A percentile compares a stretch with the other conserved stretches of the same genome.
Evolutionary conservation across 2,888 invertebrate species (phyloP).

Genomic region (Ectemnius continuus): DNA sequence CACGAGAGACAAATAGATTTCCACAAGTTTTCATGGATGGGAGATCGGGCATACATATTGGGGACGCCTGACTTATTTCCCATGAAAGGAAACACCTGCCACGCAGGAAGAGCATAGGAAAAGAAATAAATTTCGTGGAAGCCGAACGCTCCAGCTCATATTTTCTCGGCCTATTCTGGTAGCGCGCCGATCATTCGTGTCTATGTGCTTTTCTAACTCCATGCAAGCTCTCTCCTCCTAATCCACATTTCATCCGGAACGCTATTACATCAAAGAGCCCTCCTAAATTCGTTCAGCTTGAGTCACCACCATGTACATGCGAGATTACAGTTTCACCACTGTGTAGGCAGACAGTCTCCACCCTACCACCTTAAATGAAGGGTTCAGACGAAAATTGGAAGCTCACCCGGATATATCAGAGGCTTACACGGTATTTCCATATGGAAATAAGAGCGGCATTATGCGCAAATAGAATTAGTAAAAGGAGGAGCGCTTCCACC

Average conservation of each 20-base stretch:
- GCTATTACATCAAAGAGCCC: conserved; percentile 6
- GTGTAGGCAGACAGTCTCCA: background rate
- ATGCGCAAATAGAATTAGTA: conserved; percentile 37
- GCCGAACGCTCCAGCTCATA: background rate
- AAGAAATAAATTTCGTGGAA: conserved; percentile 4
- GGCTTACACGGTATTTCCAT: background rate
- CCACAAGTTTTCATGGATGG: no score
- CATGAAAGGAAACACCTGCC: conserved; percentile 5
- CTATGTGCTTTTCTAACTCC: background rate
- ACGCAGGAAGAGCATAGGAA: background rate
- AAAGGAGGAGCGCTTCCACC: conserved; percentile 26
- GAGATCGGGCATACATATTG: no score
- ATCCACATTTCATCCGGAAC: conserved; percentile 6
- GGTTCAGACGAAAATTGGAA: background rate
- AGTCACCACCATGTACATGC: background rate
- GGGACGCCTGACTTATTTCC: background rate
- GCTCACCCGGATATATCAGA: background rate
- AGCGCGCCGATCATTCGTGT: background rate
- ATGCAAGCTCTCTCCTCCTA: background rate
- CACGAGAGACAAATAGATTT: no score
- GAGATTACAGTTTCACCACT: background rate
- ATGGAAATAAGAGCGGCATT: conserved; percentile 16
- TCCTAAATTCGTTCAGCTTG: background rate
- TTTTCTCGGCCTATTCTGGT: conserved; percentile 8
- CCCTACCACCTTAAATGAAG: background rate